Evolutionary conservation across 2,113 vertebrate genomes (phyloP), one percentile per base, ranked within the genome.

Genomic region (Drymodes brunneopygia): DNA sequence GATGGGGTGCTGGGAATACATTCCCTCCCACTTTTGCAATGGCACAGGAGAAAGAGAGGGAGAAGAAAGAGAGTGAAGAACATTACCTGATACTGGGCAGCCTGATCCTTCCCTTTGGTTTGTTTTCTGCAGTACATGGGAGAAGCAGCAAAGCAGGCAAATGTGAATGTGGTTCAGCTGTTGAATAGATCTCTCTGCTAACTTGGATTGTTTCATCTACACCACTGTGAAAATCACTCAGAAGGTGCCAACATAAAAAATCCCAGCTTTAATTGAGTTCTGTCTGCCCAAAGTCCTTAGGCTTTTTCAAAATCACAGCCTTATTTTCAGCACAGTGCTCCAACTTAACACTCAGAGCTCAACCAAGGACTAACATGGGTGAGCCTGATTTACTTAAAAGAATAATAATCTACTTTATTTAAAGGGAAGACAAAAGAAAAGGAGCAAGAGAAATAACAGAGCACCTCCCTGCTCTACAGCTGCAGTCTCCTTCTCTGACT

Each of bases 381-480:
- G 48, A 91, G 72, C 50, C 61, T 51, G 58, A 64, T 65, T 88
- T 90, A 56, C 67, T 65, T 91, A 65, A 73, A 85, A 48, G 58
- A 86, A 92, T 29, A 92, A 94, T 57, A 65, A 57, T 35, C 58
- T 50, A 80, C 36, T 61, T 83, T 51, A 64, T 91, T 78, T 61
- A 19, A 24, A 27, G 31, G 31, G 44, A 35, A 45, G 13, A 28
- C 60, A 53, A 44, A 56, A 47, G 36, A 48, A 40, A 71, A 53
- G 35, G 12, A 61, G 21, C 25, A 70, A 71, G 53, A 93, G 48
- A 20, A 95, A 69, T 50, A 97, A 77, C 74, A 96, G 28, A 85
- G n/a, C 47, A 84, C 74, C 78, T 90, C 82, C 70, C 45, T 73
- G 22, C 44, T 80, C 12, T 88, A 61, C 57, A 87, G 65, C 66